Evolutionary conservation across 2,797 vertebrate species (phyloP), one percentile per base, ranked within the genome.

Genomic region (Sylvia borin): DNA sequence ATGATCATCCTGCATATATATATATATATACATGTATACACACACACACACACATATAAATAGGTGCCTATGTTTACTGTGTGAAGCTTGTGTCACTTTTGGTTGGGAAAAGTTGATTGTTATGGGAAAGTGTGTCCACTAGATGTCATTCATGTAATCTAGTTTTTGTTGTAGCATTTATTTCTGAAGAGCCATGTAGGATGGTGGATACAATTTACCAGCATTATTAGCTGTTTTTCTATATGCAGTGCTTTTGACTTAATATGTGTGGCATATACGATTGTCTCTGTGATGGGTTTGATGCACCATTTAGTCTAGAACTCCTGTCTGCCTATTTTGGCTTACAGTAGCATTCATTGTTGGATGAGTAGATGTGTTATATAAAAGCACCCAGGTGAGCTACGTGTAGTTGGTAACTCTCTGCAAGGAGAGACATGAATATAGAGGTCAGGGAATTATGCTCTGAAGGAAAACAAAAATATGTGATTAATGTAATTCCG

Each of bases 131-230:
- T 66, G 8, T 38, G 61, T 85, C 98, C 98, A 98, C 98, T 98
- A 98, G 98, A 98, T 98, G 98, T 98, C 98, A 98, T 88, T 98
- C 92, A 91, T 93, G 98, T 97, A 98, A 98, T 97, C 97, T 96
- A 48, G 73, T 96, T 97, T 76, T 88, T 55, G 76, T 78, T 79
- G 47, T 76, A 73, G 42, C 24, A 3, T 79, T 50, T 67, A 19
- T 80, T 93, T 95, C 84, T 72, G 50, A 67, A 25, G 48, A 84
- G 10, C 21, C 22, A 5, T 34, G 77, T 81, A 55, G 21, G 64
- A 73, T 77, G 62, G 55, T 73, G 68, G 20, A 10, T 67, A 67
- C 55, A 91, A 66, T 85, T 75, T 62, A 60, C 58, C 71, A 90
- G 42, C 66, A 65, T 94, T 94, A 85, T 92, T 87, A 90, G 36